A percentile compares a stretch with the other conserved stretches of the same genome.
These are phyloP conservation scores for Garrulus glandarius DNA, from an alignment of 2,797 vertebrate species.

Conservation along the genomic window DNA sequence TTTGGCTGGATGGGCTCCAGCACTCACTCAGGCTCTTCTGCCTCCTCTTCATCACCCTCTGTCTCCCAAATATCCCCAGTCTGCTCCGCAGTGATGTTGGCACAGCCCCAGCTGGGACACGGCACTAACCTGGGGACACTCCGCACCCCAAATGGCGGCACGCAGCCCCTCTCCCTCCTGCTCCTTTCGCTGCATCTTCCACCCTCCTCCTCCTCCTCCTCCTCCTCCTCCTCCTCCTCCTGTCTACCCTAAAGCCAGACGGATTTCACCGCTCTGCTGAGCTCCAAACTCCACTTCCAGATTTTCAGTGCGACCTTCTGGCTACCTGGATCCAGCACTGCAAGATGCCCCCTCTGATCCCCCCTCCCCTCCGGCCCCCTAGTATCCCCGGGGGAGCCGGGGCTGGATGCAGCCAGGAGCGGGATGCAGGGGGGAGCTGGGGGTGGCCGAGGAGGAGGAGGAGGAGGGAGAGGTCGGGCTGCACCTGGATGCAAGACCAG, in stretches of 20 bases:
- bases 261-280: not conserved
- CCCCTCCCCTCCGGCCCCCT: constrained; percentile 62
- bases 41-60: not conserved
- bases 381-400: constrained; percentile 27
- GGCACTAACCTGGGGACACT: not conserved
- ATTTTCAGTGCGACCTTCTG: constrained; percentile 63
- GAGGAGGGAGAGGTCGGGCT: constrained; percentile 66
- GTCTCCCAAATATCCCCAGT: rapidly evolving
- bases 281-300: constrained; percentile 42
- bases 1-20: not conserved
- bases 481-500: constrained; percentile 68
- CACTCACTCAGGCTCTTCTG: not conserved
- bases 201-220: not conserved
- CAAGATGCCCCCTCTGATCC: constrained; percentile 62
- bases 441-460: constrained; percentile 54
- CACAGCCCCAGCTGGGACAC: not conserved
- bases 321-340: constrained; percentile 70
- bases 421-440: constrained; percentile 63
- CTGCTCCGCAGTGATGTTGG: rapidly evolving
- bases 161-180: not conserved
- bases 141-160: not conserved
- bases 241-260: not conserved
- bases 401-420: constrained; percentile 59
- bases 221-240: constrained; percentile 10
- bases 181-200: not conserved